Percentiles rank a stretch among this genome's conserved stretches.
phyloP scores from a whole-genome alignment of 2,797 vertebrate genomes.

The Falco columbarius region DNA sequence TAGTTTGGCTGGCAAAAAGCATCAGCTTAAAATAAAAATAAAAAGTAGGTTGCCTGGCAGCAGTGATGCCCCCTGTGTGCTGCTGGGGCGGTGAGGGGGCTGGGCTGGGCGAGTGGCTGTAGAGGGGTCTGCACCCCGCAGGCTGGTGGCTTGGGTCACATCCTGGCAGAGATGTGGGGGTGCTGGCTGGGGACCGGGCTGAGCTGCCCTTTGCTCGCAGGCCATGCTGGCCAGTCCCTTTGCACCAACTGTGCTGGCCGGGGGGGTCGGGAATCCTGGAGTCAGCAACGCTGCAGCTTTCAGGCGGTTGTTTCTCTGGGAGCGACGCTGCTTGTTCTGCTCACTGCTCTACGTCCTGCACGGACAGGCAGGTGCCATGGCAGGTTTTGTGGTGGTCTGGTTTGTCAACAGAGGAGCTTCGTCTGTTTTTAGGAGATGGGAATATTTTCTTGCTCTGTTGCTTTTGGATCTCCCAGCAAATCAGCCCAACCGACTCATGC shows the following conservation, averaged over 20 bases:
- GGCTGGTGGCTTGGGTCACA: neutral
- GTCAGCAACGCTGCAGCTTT: neutral
- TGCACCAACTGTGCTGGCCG: neutral
- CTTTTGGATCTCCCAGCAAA: neutral
- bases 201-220: neutral
- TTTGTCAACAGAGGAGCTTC: neutral
- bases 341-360: neutral
- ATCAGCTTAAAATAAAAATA: neutral
- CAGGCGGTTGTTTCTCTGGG: neutral
- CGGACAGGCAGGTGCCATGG: neutral
- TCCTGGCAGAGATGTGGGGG: neutral
- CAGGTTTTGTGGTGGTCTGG: neutral
- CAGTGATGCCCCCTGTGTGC: fast-evolving
- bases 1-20: neutral
- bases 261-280: fast-evolving
- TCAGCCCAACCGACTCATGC: neutral
- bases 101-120: neutral
- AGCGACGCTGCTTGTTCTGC: neutral
- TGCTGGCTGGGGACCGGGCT: neutral
- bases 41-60: neutral
- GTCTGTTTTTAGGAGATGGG: neutral
- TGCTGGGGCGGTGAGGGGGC: neutral
- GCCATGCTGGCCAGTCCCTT: neutral
- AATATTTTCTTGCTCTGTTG: neutral
- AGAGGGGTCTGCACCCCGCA: neutral